A percentile compares a stretch with the other conserved stretches of the same genome.
Conservation (phyloP, 1,140 invertebrate genomes). For the Latrodectus geometricus region DNA sequence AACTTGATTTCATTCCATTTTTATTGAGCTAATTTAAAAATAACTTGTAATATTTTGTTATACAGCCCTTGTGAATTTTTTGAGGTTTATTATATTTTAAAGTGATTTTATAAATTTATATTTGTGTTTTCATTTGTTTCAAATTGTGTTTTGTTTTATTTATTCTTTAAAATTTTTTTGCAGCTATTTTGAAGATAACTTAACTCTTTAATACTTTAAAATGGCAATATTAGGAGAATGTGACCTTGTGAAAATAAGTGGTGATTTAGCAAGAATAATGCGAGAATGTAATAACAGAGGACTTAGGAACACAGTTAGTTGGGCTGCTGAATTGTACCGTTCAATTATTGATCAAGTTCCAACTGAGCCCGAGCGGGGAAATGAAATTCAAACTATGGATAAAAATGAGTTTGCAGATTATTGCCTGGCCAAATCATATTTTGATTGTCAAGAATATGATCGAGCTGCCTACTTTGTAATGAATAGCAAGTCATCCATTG, state of each 20-base stretch:
- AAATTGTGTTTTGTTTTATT: neutral
- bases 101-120: too few species aligned
- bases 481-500: conserved; percentile 76
- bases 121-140: too few species aligned
- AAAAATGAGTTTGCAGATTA: conserved; percentile 71
- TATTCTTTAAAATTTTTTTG: conserved; percentile 58
- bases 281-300: conserved; percentile 54
- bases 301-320: conserved; percentile 62
- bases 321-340: conserved; percentile 62
- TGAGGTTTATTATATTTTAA: too few species aligned
- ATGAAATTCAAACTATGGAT: conserved; percentile 13
- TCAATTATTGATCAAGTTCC: conserved; percentile 31
- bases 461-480: conserved; percentile 87
- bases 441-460: conserved; percentile 92
- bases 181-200: conserved; percentile 56
- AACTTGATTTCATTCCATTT: conserved; percentile 49
- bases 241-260: conserved; percentile 46
- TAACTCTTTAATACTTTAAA: conserved; percentile 25
- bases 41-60: neutral
- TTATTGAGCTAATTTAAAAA: neutral
- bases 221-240: conserved; percentile 25
- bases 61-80: too few species aligned
- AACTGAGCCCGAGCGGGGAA: conserved; percentile 12
- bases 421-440: conserved; percentile 87
- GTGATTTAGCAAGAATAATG: conserved; percentile 48